Evolutionary conservation across 1,140 invertebrate genomes (phyloP).

Genomic region (Phymastichus coffea): DNA sequence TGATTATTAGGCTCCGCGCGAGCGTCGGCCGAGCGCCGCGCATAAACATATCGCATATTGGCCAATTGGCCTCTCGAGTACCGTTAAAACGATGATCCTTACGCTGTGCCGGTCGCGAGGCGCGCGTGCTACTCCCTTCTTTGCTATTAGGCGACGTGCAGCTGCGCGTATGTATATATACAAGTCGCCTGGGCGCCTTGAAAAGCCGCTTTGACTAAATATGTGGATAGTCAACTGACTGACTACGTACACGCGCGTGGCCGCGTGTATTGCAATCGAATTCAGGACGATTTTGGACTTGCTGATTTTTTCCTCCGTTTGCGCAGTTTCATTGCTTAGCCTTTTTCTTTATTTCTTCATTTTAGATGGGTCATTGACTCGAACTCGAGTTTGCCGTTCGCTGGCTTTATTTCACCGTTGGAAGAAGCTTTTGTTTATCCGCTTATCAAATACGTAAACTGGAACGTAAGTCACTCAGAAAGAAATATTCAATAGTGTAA

Average conservation of each 20-base stretch:
- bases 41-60: not conserved
- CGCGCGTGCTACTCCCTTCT: not conserved
- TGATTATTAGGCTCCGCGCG: slow-evolving; percentile 11
- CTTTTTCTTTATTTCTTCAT: slow-evolving; percentile 15
- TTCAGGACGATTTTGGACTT: slow-evolving; percentile 10
- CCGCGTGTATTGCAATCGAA: too few species aligned
- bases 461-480: too few species aligned
- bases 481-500: too few species aligned
- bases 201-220: too few species aligned
- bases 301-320: slow-evolving; percentile 11
- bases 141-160: not conserved
- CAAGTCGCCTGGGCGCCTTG: not conserved
- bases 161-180: too few species aligned
- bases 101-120: not conserved
- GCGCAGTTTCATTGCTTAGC: too few species aligned
- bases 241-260: not conserved
- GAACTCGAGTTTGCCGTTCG: too few species aligned
- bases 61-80: slow-evolving; percentile 29
- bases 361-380: too few species aligned
- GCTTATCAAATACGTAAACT: too few species aligned
- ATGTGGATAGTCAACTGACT: too few species aligned
- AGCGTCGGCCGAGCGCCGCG: not conserved
- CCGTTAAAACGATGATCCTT: slow-evolving; percentile 36
- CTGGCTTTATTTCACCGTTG: too few species aligned
- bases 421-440: too few species aligned